phyloP scores from a whole-genome alignment of 1,140 invertebrate species.

The Delia radicum region DNA sequence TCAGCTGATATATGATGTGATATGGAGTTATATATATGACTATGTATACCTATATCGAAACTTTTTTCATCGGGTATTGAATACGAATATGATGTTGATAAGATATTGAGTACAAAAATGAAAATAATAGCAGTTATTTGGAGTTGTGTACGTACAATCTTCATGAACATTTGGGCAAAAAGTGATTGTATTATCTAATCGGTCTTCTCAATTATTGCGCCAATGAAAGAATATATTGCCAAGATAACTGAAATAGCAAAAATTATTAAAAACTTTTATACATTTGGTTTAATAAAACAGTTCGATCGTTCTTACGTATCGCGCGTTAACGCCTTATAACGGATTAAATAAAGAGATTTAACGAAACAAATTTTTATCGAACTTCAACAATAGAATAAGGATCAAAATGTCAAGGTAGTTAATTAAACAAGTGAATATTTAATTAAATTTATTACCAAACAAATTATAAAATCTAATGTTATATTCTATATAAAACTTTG shows the following conservation, averaged over 20 bases:
- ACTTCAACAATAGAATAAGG: neutral
- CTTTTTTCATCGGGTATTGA: neutral
- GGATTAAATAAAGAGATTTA: neutral
- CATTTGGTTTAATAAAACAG: conserved; percentile 11
- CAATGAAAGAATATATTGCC: conserved; percentile 17
- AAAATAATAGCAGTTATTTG: neutral
- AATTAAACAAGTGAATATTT: too few relatives aligned
- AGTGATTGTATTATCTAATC: conserved; percentile 16
- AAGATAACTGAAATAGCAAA: conserved; percentile 16
- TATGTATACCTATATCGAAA: too few relatives aligned
- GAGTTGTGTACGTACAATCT: neutral
- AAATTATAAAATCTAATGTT: too few relatives aligned
- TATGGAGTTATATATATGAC: too few relatives aligned
- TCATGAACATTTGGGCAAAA: neutral
- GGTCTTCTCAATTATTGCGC: conserved; percentile 14
- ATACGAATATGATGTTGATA: neutral
- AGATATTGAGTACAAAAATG: neutral
- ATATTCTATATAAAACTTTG: too few relatives aligned
- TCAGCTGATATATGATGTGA: too few relatives aligned
- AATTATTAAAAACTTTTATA: conserved; percentile 15
- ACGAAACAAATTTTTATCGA: neutral
- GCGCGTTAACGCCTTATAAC: neutral
- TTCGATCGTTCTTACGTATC: conserved; percentile 4
- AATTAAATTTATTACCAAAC: too few relatives aligned
- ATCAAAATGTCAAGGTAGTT: conserved; percentile 8